Conservation (phyloP, 2,888 invertebrate genomes). For the Coenonympha glycerion region DNA sequence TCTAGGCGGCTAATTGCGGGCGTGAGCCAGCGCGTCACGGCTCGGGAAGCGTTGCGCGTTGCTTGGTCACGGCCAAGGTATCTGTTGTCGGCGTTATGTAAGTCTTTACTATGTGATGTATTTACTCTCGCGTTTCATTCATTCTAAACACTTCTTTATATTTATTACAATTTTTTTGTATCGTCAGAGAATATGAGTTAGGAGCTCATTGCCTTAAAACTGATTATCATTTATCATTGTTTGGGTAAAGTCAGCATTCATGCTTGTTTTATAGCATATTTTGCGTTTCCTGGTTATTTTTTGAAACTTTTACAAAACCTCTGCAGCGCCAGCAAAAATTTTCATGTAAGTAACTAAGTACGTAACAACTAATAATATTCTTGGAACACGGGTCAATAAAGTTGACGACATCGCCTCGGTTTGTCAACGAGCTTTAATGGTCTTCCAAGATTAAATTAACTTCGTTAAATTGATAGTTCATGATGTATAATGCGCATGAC, state of each 20-base stretch:
- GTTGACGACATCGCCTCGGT: slow-evolving; percentile 3
- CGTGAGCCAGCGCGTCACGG: slow-evolving; percentile 31
- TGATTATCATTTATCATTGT: no score
- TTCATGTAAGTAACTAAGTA: no score
- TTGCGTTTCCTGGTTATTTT: no score
- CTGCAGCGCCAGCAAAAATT: no score
- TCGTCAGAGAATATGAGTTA: neutral
- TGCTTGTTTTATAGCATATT: no score
- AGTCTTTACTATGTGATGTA: slow-evolving; percentile 50
- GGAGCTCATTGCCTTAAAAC: no score
- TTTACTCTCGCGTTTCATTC: slow-evolving; percentile 34
- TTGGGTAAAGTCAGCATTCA: no score
- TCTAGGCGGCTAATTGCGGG: slow-evolving; percentile 42
- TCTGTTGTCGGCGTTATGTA: slow-evolving; percentile 59
- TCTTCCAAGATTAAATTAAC: slow-evolving; percentile 7
- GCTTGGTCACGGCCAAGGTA: slow-evolving; percentile 73
- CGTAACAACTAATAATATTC: slow-evolving; percentile 1
- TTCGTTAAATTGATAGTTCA: slow-evolving; percentile 10
- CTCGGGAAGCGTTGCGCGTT: slow-evolving; percentile 53
- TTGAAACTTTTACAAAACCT: no score
- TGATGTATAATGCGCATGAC: slow-evolving; percentile 18
- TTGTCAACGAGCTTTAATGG: slow-evolving; percentile 9
- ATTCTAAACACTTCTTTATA: neutral
- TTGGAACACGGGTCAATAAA: neutral
- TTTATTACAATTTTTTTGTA: neutral